A percentile compares a stretch with the other conserved stretches of the same genome.
Evolutionary conservation across 2,888 invertebrate species (phyloP).

Genomic region (Oligia fasciuncula): DNA sequence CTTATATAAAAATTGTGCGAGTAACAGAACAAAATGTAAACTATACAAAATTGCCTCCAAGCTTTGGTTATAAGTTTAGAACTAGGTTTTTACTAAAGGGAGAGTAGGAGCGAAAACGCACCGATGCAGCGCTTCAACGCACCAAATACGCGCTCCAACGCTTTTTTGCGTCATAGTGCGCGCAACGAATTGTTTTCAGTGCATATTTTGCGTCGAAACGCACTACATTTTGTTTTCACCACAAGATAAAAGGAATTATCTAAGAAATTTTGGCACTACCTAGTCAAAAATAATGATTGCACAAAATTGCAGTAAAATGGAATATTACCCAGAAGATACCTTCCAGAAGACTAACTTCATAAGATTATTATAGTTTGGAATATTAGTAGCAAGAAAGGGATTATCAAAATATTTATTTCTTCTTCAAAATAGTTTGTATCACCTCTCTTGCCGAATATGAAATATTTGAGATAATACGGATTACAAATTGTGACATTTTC

Average conservation of each 20-base stretch:
- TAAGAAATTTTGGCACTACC: constrained; percentile 76
- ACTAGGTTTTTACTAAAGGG: constrained; percentile 3
- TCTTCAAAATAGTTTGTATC: constrained; percentile 79
- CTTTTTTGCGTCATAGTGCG: not conserved
- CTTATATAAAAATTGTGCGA: constrained; percentile 54
- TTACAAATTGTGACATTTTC: constrained; percentile 27
- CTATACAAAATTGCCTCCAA: constrained; percentile 57
- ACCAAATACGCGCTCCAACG: not conserved
- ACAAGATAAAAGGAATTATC: constrained; percentile 18
- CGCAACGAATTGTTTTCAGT: not conserved
- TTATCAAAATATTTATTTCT: constrained; percentile 78
- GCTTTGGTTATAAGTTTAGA: constrained; percentile 33
- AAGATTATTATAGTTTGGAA: constrained; percentile 31
- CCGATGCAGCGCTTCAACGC: not conserved
- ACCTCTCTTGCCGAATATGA: constrained; percentile 69
- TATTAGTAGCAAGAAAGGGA: constrained; percentile 75
- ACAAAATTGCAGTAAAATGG: constrained; percentile 20
- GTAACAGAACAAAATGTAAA: constrained; percentile 40
- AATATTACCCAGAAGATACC: constrained; percentile 18
- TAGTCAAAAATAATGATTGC: constrained; percentile 41
- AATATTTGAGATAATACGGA: constrained; percentile 25
- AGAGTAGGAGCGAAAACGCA: constrained; percentile 1
- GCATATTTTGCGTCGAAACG: not conserved
- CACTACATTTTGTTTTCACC: not conserved
- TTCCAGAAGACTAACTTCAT: constrained; percentile 23